Percentiles rank a stretch among this genome's conserved stretches.
Conservation (phyloP, 2,797 vertebrate species). For the Periparus ater region DNA sequence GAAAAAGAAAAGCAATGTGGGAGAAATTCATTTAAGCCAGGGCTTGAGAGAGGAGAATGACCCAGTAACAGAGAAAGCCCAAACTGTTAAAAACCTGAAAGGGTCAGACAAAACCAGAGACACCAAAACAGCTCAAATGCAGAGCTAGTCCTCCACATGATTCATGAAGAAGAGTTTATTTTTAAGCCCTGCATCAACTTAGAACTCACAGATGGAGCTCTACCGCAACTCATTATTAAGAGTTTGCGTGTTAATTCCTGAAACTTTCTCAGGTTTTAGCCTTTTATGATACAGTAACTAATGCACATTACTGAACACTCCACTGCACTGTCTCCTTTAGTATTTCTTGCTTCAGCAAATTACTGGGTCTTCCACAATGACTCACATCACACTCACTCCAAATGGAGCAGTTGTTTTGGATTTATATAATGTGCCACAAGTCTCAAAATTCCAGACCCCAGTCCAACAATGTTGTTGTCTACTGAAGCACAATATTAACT, state of each 20-base stretch:
- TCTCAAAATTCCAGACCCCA: not conserved
- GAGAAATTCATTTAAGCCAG: not conserved
- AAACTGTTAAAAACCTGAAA: not conserved
- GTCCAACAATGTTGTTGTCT: not conserved
- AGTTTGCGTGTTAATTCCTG: not conserved
- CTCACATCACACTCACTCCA: not conserved
- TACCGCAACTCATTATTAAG: not conserved
- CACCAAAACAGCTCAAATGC: not conserved
- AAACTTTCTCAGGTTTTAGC: not conserved
- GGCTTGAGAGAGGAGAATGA: not conserved
- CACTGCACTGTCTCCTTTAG: not conserved
- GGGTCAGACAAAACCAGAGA: not conserved
- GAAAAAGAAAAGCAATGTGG: not conserved
- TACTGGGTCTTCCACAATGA: not conserved
- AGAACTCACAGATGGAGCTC: not conserved
- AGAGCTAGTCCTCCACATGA: not conserved
- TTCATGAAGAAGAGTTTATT: not conserved
- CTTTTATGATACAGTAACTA: not conserved
- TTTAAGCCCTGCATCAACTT: not conserved
- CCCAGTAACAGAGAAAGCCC: not conserved
- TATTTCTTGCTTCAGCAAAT: not conserved
- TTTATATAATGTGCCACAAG: not conserved
- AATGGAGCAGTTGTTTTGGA: not conserved
- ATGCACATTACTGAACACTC: not conserved
- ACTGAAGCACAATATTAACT: not conserved